A percentile compares a stretch with the other conserved stretches of the same genome.
phyloP scores from a whole-genome alignment of 2,888 invertebrate species.

The Dasysyrphus albostriatus region DNA sequence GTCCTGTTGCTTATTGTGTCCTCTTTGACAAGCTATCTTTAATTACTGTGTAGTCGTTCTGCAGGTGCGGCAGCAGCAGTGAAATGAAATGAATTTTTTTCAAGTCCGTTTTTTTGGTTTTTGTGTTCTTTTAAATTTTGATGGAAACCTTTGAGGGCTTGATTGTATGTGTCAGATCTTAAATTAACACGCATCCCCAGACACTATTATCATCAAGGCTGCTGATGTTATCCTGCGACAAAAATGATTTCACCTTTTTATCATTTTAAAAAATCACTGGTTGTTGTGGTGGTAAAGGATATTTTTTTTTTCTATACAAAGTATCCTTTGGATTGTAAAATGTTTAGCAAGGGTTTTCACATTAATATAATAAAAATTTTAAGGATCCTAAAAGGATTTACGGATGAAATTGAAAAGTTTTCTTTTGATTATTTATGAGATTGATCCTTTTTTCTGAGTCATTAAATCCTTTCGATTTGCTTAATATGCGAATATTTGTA shows the following conservation, averaged over 20 bases:
- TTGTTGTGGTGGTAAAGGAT: constrained; percentile 13
- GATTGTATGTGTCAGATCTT: constrained; percentile 20
- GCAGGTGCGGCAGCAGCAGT: constrained; percentile 39
- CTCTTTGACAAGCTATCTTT: constrained; percentile 20
- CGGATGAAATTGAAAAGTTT: constrained; percentile 24
- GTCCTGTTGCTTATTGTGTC: constrained; percentile 30
- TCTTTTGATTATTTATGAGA: constrained; percentile 26
- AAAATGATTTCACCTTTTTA: constrained; percentile 30
- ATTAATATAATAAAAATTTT: constrained; percentile 18
- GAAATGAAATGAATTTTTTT: constrained; percentile 19
- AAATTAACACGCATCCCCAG: constrained; percentile 40
- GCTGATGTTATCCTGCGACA: constrained; percentile 25
- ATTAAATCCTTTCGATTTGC: constrained; percentile 9
- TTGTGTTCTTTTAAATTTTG: constrained; percentile 13
- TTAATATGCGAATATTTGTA: constrained; percentile 7
- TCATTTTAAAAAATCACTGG: constrained; percentile 18
- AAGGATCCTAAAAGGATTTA: not conserved
- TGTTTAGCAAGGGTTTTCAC: constrained; percentile 27
- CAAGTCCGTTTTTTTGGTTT: constrained; percentile 19
- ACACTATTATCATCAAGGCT: constrained; percentile 17
- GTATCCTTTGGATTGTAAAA: constrained; percentile 31
- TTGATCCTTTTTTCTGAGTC: constrained; percentile 35
- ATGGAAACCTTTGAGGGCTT: constrained; percentile 21
- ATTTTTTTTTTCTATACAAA: constrained; percentile 2
- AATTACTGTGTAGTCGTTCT: constrained; percentile 34